Evolutionary conservation across 2,113 vertebrate species (phyloP), one percentile per base, ranked within the genome.

Genomic region (Chionodraco myersi): DNA sequence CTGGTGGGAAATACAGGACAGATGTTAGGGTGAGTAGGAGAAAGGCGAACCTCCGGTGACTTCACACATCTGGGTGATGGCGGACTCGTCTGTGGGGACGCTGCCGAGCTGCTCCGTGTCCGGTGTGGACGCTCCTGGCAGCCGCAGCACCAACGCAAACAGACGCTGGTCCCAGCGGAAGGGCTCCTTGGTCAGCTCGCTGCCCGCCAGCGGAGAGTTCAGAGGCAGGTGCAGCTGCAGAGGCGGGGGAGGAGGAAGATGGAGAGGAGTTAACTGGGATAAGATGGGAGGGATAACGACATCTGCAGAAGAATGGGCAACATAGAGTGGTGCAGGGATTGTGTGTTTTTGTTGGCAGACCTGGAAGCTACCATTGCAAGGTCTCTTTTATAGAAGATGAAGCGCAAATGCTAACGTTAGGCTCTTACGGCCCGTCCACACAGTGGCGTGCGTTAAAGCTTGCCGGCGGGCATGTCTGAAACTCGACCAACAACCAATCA

Each of bases 161-260:
- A 99, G 95, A 74, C 98, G 96, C 88, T 99, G 98, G 96, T 99
- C 98, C 98, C 98, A 99, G 59, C 98, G 97, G 86, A 99, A 99
- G 6, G 98, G 98, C 92, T 99, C 98, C 96, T 99, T 99, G 92
- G 98, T 99, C 85, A 99, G 92, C 85, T 99, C 98, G 83, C 98
- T 99, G 93, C 98, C 98, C 52, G 98, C 97, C 89, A 99, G 79
- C n/a, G 98, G 97, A 59, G 98, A 99, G 93, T 98, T 90, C 94
- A 99, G 92, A 54, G 86, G 89, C 73, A 93, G 85, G 79, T 92
- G 90, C 70, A 93, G 86, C 90, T 92, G 30, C 18, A 67, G 6
- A 15, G n/a, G 23, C 6, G 9, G 23, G 7, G 18, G 41, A 41
- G 59, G 10, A 66, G 23, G 56, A 15, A 14, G 53, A 41, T 5